phyloP scores from a whole-genome alignment of 2,797 vertebrate genomes.

The Sitta carolinensis region DNA sequence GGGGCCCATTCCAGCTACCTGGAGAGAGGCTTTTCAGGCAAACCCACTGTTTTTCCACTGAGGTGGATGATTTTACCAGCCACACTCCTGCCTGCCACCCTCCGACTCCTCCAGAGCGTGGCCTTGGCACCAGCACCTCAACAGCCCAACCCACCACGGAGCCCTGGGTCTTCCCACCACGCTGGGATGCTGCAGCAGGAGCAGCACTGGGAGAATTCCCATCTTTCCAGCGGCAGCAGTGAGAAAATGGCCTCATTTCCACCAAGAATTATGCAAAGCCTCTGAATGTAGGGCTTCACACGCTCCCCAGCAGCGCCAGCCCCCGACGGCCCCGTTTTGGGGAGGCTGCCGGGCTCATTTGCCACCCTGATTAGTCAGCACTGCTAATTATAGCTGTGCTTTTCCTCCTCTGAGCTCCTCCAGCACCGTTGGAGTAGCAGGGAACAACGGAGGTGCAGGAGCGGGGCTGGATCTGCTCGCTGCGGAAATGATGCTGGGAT shows the following conservation, averaged over 20 bases:
- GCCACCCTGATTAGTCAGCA: slow-evolving; percentile 56
- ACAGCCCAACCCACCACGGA: accelerated
- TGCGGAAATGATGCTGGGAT: accelerated
- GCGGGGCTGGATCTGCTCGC: neutral
- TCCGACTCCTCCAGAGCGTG: accelerated
- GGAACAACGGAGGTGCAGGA: neutral
- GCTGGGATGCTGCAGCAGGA: neutral
- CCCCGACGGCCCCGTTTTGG: neutral
- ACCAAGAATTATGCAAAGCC: slow-evolving; percentile 8
- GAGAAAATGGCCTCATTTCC: neutral
- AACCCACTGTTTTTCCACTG: neutral
- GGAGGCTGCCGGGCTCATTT: neutral
- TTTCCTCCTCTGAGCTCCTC: neutral
- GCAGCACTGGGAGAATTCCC: neutral
- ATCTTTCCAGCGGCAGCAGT: accelerated
- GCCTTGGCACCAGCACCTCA: neutral
- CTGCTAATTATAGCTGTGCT: slow-evolving; percentile 42
- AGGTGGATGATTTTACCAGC: neutral
- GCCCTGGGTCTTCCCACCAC: neutral
- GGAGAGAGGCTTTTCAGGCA: neutral
- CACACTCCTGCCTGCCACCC: neutral
- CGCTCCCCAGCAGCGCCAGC: neutral
- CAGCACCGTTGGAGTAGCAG: neutral
- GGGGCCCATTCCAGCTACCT: accelerated
- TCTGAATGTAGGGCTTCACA: neutral